Conservation (phyloP, 2,113 vertebrate genomes). For the Steatornis caripensis region DNA sequence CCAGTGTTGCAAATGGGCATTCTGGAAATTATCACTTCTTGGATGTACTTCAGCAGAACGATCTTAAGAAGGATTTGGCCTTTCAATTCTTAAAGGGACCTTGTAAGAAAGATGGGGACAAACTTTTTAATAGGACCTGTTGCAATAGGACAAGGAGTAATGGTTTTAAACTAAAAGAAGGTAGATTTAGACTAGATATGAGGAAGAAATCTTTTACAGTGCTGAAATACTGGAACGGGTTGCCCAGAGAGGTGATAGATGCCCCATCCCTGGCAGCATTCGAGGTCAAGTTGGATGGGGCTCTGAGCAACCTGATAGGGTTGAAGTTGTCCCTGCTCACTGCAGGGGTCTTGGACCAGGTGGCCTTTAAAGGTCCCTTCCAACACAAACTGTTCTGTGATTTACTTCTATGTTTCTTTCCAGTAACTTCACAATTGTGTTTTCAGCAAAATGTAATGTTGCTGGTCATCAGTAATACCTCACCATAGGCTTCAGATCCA, state of each 20-base stretch:
- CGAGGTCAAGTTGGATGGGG: neutral
- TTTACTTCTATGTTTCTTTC: neutral
- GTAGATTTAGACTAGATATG: neutral
- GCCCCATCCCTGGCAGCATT: neutral
- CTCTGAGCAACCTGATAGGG: neutral
- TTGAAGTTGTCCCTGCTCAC: neutral
- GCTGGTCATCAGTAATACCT: neutral
- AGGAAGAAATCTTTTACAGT: neutral
- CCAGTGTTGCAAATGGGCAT: neutral
- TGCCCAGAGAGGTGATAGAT: neutral
- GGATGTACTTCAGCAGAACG: neutral
- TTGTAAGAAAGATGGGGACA: neutral
- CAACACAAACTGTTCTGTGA: neutral
- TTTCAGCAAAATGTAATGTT: neutral
- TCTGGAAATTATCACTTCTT: neutral
- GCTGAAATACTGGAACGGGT: neutral
- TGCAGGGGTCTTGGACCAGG: neutral
- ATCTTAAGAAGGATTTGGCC: neutral
- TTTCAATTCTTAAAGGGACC: neutral
- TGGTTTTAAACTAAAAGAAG: neutral
- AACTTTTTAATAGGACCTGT: neutral
- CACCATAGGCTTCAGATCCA: neutral
- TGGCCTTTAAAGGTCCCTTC: neutral
- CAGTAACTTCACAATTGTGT: neutral
- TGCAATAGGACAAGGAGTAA: neutral